Percentiles rank a stretch among this genome's conserved stretches.
Conservation (phyloP, 1,140 invertebrate genomes). For the Xylocopa sonorina region DNA sequence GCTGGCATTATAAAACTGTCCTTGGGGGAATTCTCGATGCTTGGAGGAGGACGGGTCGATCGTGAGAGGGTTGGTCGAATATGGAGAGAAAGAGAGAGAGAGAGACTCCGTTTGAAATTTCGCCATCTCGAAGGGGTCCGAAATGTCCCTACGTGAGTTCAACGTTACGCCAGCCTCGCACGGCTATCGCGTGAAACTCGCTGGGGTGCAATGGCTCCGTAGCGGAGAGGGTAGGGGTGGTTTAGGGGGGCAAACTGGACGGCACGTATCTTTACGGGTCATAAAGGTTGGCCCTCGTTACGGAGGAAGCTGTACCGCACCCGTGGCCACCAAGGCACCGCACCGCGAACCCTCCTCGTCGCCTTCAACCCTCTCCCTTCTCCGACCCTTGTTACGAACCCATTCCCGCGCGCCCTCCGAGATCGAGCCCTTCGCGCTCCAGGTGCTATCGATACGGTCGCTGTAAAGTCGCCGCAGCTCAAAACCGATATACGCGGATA, state of each 20-base stretch:
- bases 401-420: not conserved
- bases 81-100: too few species aligned
- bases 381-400: not conserved
- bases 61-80: constrained; percentile 51
- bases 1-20: constrained; percentile 77
- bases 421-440: constrained; percentile 35
- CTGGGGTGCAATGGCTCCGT: constrained; percentile 47
- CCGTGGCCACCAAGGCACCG: constrained; percentile 79
- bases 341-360: constrained; percentile 70
- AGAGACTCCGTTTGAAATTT: constrained; percentile 67
- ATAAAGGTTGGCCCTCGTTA: constrained; percentile 81
- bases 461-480: constrained; percentile 7
- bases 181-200: constrained; percentile 48
- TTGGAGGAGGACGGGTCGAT: constrained; percentile 5
- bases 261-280: constrained; percentile 81
- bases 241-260: constrained; percentile 75
- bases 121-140: constrained; percentile 68
- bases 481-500: constrained; percentile 30
- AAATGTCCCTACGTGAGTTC: constrained; percentile 69
- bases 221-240: not conserved
- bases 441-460: constrained; percentile 52
- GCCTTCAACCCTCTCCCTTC: constrained; percentile 60
- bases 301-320: constrained; percentile 74
- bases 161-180: constrained; percentile 55
- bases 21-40: constrained; percentile 66